These are phyloP conservation scores for Eolophus roseicapilla DNA, from an alignment of 2,113 vertebrate species.

Conservation along the genomic window DNA sequence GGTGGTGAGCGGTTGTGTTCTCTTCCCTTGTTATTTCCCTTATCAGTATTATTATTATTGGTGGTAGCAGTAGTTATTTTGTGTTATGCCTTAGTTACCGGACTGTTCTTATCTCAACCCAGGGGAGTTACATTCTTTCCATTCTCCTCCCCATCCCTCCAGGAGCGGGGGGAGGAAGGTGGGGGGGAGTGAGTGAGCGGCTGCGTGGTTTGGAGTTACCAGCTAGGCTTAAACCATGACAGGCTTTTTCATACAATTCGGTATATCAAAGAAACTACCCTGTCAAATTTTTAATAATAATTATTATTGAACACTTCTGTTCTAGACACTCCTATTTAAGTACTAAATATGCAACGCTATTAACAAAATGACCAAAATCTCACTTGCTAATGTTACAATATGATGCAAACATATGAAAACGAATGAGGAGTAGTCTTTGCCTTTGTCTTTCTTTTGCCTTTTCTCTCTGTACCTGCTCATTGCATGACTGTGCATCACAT, in stretches of 20 bases:
- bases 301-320: neutral
- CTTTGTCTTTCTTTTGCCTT: neutral
- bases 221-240: too few species aligned
- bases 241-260: neutral
- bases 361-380: neutral
- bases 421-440: neutral
- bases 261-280: neutral
- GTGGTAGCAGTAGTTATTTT: too few species aligned
- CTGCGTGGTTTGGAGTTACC: too few species aligned
- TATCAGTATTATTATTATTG: too few species aligned
- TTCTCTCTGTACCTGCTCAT: neutral
- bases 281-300: neutral
- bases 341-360: neutral
- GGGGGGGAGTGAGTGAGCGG: too few species aligned
- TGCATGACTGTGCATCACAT: accelerated
- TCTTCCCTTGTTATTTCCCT: too few species aligned
- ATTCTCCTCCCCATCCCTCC: too few species aligned
- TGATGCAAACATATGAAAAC: neutral
- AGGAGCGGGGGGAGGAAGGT: too few species aligned
- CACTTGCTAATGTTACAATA: neutral
- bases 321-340: neutral
- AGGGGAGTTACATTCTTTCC: too few species aligned
- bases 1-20: too few species aligned
- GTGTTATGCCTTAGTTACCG: too few species aligned
- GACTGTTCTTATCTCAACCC: too few species aligned